Evolutionary conservation across 30 jellyfish, hydroid and myxozoan genomes (phyloP).

Genomic region (Aurelia coerulea): DNA sequence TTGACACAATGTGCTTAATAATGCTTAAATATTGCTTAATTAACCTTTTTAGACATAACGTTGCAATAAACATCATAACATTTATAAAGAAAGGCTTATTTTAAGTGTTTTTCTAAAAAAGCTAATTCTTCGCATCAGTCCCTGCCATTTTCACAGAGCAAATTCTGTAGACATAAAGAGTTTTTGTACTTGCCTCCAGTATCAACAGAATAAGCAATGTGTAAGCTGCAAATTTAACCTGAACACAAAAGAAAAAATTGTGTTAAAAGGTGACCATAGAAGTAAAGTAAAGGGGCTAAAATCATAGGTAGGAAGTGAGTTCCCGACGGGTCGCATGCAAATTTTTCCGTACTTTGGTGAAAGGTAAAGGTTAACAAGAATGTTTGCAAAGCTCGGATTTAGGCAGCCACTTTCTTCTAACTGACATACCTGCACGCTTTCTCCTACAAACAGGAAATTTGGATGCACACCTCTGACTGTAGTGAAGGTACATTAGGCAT

Average conservation of each 20-base stretch:
- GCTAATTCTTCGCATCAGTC: slow-evolving; percentile 7
- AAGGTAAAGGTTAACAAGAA: too few species aligned
- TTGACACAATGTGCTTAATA: not conserved
- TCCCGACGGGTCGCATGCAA: too few species aligned
- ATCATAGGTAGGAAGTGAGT: too few species aligned
- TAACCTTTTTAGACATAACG: not conserved
- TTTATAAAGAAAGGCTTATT: slow-evolving; percentile 8
- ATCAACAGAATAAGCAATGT: slow-evolving; percentile 36
- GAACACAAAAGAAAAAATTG: not conserved
- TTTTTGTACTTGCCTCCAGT: slow-evolving; percentile 4
- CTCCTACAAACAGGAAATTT: too few species aligned
- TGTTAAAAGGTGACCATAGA: not conserved
- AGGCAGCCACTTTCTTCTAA: too few species aligned
- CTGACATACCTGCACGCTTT: too few species aligned
- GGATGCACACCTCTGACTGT: too few species aligned
- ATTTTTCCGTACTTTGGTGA: too few species aligned
- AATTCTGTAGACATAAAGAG: not conserved
- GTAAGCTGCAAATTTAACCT: slow-evolving; percentile 44
- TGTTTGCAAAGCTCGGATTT: too few species aligned
- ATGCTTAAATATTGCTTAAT: not conserved
- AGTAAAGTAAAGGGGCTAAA: too few species aligned
- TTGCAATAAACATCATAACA: not conserved
- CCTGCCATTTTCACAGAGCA: not conserved
- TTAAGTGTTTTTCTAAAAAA: slow-evolving; percentile 19
- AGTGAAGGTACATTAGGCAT: too few species aligned